Conservation (phyloP, 2,888 invertebrate genomes). For the Diarsia brunnea region DNA sequence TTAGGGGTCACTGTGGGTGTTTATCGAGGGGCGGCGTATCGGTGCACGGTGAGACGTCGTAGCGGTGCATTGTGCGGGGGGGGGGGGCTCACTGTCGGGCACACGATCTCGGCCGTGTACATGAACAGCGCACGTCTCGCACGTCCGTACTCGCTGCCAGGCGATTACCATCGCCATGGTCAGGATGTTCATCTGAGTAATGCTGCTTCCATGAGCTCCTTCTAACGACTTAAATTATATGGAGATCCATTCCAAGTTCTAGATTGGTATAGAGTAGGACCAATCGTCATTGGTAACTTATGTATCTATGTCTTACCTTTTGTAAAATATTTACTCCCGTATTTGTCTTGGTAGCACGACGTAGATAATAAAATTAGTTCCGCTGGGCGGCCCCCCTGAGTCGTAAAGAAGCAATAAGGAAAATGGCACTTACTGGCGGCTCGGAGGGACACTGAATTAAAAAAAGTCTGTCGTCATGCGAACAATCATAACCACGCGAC, state of each 20-base stretch:
- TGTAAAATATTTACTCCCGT: background rate
- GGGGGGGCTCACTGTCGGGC: background rate
- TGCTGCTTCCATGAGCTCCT: background rate
- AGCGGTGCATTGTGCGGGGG: background rate
- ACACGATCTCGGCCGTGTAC: background rate
- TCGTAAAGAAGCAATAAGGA: constrained; percentile 24
- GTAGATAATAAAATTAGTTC: constrained; percentile 4
- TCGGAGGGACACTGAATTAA: constrained; percentile 2
- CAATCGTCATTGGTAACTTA: background rate
- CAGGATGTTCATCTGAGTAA: background rate
- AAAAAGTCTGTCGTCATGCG: constrained; percentile 5
- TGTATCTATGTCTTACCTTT: background rate
- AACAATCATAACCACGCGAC: background rate
- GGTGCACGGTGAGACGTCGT: constrained; percentile 6
- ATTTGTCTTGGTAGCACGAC: background rate
- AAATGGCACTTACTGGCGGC: background rate
- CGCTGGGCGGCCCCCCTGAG: background rate
- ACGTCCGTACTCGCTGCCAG: background rate
- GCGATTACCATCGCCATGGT: background rate
- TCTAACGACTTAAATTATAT: no score
- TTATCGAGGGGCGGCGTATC: constrained; percentile 17
- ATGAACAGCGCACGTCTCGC: background rate
- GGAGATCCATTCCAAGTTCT: no score
- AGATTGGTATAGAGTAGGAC: background rate
- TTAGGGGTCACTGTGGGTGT: constrained; percentile 30